phyloP scores from a whole-genome alignment of 2,113 vertebrate genomes.

The Triplophysa dalaica region DNA sequence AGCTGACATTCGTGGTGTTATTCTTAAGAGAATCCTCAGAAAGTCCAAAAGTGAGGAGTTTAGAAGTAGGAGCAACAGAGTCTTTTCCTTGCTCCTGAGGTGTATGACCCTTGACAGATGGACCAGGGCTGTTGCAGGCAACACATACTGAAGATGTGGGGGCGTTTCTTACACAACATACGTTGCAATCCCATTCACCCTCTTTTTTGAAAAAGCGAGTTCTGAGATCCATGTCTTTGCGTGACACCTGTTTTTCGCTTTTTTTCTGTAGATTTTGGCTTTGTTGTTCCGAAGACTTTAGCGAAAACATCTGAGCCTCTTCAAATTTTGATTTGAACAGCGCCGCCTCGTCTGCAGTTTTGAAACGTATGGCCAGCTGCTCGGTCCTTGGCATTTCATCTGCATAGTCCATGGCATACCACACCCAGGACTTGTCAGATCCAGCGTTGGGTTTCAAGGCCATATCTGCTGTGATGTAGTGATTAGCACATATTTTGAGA shows the following conservation, averaged over 20 bases:
- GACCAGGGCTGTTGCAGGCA: conserved; percentile 74
- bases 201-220: conserved; percentile 79
- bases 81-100: conserved; percentile 56
- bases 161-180: conserved; percentile 79
- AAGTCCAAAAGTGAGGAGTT: conserved; percentile 72
- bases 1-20: conserved; percentile 48
- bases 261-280: conserved; percentile 52
- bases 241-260: conserved; percentile 15
- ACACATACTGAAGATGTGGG: conserved; percentile 69
- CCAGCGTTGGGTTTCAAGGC: conserved; percentile 85
- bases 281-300: conserved; percentile 55
- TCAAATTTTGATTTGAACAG: conserved; percentile 93
- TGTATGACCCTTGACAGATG: conserved; percentile 52
- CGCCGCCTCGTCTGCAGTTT: conserved; percentile 91
- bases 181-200: conserved; percentile 82
- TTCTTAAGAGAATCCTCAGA: conserved; percentile 66
- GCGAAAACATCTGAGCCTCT: conserved; percentile 80
- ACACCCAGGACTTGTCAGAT: conserved; percentile 95
- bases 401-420: conserved; percentile 95
- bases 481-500: conserved; percentile 97
- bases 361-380: conserved; percentile 94
- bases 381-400: conserved; percentile 90
- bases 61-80: conserved; percentile 1
- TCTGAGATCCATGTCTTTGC: conserved; percentile 60
- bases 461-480: conserved; percentile 94